phyloP scores from a whole-genome alignment of 2,888 invertebrate species.

The Aphidius colemani region DNA sequence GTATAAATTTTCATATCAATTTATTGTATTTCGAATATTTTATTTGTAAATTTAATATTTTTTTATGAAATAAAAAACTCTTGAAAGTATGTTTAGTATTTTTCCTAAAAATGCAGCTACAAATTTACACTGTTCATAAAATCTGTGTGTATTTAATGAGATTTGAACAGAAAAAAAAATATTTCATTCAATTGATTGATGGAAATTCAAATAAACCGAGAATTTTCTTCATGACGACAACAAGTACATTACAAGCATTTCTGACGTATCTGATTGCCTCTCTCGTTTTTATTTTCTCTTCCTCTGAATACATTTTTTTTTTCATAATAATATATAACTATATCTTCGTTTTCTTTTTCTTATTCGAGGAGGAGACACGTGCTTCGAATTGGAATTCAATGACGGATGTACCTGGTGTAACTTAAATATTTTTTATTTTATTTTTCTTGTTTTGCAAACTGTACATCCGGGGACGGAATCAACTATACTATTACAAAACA shows the following conservation, averaged over 20 bases:
- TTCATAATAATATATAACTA: slow-evolving; percentile 4
- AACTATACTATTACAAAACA: slow-evolving; percentile 22
- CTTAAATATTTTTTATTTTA: background rate
- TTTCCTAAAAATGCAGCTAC: no score
- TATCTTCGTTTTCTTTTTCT: slow-evolving; percentile 13
- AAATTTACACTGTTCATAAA: no score
- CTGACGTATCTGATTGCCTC: no score
- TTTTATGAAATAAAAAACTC: no score
- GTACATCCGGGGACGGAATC: slow-evolving; percentile 9
- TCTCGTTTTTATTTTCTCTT: background rate
- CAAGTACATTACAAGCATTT: no score
- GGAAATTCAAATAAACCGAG: slow-evolving; percentile 12
- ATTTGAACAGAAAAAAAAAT: background rate
- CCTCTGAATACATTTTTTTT: background rate
- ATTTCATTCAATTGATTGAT: slow-evolving; percentile 15
- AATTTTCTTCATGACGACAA: background rate
- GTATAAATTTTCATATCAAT: background rate
- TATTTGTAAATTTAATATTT: no score
- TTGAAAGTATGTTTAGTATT: no score
- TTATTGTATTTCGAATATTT: no score
- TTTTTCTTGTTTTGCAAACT: slow-evolving; percentile 19
- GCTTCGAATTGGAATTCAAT: slow-evolving; percentile 35
- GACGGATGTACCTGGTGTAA: slow-evolving; percentile 33
- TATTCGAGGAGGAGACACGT: slow-evolving; percentile 25
- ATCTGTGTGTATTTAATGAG: no score